Evolutionary conservation across 2,113 vertebrate genomes (phyloP).

Genomic region (Aramus guarauna): DNA sequence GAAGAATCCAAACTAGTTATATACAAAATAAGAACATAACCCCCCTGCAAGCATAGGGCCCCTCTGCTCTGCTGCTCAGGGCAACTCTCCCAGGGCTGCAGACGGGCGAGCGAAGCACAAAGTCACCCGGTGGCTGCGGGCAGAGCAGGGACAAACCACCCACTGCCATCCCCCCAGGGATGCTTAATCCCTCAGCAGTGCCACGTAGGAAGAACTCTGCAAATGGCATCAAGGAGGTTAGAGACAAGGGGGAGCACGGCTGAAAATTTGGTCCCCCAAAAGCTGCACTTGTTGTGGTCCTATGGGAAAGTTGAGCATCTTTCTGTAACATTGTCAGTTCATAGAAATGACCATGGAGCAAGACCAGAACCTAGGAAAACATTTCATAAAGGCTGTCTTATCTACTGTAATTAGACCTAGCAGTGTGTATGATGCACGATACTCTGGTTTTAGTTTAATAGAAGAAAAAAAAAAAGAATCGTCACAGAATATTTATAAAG

Average conservation of each 20-base stretch:
- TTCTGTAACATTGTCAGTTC: fast-evolving
- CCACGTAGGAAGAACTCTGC: background rate
- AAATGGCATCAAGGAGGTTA: background rate
- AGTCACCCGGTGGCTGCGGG: background rate
- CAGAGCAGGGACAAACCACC: background rate
- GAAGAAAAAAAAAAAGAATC: background rate
- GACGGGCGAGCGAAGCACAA: background rate
- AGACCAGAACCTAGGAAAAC: background rate
- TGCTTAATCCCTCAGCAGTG: background rate
- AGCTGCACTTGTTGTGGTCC: background rate
- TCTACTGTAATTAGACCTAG: background rate
- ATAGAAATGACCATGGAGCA: fast-evolving
- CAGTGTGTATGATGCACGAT: background rate
- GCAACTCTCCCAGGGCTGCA: background rate
- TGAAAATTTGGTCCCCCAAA: background rate
- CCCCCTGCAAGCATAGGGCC: background rate
- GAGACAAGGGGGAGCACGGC: background rate
- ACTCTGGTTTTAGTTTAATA: background rate
- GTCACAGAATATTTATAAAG: background rate
- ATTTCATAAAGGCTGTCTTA: background rate
- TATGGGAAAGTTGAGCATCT: background rate
- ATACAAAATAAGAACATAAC: background rate
- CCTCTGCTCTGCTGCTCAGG: background rate
- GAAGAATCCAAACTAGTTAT: fast-evolving
- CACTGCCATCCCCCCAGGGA: background rate